A percentile compares a stretch with the other conserved stretches of the same genome.
Evolutionary conservation across 2,113 vertebrate genomes (phyloP).

Genomic region (Lycaon pictus): DNA sequence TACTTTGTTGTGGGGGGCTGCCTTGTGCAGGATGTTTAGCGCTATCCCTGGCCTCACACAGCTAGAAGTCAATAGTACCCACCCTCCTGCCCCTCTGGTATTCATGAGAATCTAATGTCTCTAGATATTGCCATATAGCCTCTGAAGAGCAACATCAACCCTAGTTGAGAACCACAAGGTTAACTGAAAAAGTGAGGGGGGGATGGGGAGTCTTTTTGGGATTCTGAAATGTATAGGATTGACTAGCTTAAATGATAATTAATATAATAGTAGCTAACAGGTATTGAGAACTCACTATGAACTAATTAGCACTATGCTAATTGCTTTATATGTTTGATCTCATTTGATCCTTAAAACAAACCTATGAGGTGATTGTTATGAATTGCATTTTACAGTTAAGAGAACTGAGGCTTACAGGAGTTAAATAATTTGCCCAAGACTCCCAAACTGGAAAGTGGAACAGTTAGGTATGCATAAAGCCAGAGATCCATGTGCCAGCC

Average conservation of each 20-base stretch:
- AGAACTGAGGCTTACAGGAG: not conserved
- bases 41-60: not conserved
- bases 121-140: not conserved
- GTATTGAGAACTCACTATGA: slow-evolving; percentile 10
- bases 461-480: not conserved
- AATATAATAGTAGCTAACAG: slow-evolving; percentile 33
- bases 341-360: slow-evolving; percentile 43
- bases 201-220: not conserved
- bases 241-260: slow-evolving; percentile 39
- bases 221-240: not conserved
- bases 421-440: not conserved
- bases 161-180: not conserved
- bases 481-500: not conserved
- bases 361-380: not conserved
- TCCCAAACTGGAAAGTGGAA: not conserved
- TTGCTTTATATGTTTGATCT: slow-evolving; percentile 48
- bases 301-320: slow-evolving; percentile 41
- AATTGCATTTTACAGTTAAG: not conserved
- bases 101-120: not conserved
- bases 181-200: not conserved
- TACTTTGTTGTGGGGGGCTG: not conserved
- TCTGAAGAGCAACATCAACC: not conserved
- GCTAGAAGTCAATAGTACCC: not conserved
- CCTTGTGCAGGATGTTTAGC: not conserved
- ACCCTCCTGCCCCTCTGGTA: too few species aligned